phyloP scores from a whole-genome alignment of 2,888 invertebrate genomes.

The Epinotia ramella region DNA sequence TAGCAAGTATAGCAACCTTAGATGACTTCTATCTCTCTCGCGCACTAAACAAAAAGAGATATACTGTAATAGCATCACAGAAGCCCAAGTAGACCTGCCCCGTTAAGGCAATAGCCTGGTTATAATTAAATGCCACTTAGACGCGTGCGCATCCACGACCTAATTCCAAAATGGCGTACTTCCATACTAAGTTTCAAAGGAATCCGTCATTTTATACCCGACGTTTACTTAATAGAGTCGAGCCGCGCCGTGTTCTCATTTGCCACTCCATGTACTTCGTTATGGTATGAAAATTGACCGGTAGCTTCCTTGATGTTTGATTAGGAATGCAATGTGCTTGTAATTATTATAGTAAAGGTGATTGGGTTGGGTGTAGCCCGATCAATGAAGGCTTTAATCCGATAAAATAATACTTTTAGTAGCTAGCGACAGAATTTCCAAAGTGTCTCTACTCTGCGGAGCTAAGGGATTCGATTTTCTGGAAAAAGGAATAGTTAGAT shows the following conservation, averaged over 20 bases:
- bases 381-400: not conserved
- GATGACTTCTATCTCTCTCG: not conserved
- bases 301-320: slow-evolving; percentile 35
- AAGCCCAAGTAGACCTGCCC: not conserved
- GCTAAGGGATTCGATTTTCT: no score
- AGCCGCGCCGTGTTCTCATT: slow-evolving; percentile 41
- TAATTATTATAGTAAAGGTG: slow-evolving; percentile 30
- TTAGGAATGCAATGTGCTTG: slow-evolving; percentile 20
- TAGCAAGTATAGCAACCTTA: no score
- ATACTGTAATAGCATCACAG: not conserved
- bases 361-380: slow-evolving; percentile 13
- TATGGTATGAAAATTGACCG: slow-evolving; percentile 42
- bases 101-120: not conserved
- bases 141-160: slow-evolving; percentile 17
- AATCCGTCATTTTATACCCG: not conserved
- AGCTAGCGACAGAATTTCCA: no score
- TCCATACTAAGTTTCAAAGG: not conserved
- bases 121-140: slow-evolving; percentile 37
- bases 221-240: slow-evolving; percentile 24
- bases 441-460: no score
- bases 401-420: not conserved
- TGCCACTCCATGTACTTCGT: slow-evolving; percentile 43
- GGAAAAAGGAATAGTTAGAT: no score
- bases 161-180: slow-evolving; percentile 1
- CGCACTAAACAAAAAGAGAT: not conserved